Base-by-base conservation (phyloP, 2,888 invertebrate species). In the Steromphala cineraria region DNA sequence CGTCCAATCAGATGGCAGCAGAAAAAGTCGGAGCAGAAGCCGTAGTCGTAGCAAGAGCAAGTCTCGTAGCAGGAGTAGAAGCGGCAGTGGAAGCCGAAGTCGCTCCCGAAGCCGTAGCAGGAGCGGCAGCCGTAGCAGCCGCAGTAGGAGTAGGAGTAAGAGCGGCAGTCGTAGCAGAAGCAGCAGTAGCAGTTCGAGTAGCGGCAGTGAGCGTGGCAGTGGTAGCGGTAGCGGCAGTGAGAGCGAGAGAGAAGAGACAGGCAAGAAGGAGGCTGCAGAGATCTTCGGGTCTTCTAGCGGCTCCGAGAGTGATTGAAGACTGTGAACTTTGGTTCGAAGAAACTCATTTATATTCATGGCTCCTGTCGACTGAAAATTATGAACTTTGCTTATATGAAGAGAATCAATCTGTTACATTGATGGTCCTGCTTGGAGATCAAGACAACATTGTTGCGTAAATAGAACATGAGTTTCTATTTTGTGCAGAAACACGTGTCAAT, bases 221-320 rank as follows among this genome's bases (percentile, higher is more conserved):
- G 87, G 86, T 10, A 85, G 82, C 67, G 87, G 84, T 36, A 88
- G 89, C 85, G 90, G 81, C 15, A 88, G 88, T 81, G 91, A 89
- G 46, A 90, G 89, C 83, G 91, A 91, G 80, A 86, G 83, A 40
- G 89, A 89, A 79, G 84, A 86, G 67, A 90, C 91, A 52, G 88
- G 86, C 10, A 90, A 90, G 86, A 91, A 91, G 74, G 92, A 90
- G 74, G 92, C 90, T 75, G 91, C 91, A 78, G 91, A 91, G 81
- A 92, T 91, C 83, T 91, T 91, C 83, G 91, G 91, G 53, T 89
- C 90, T 46, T 89, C 87, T 21, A 90, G 90, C 84, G 88, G 89
- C 78, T 88, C 87, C 17, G 87, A 86, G 55, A 87, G 87, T 84
- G 85, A 85, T 55, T 86, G 75, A 81, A 21, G 7, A 46, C 75